Evolutionary conservation across 2,797 vertebrate species (phyloP), one percentile per base, ranked within the genome.

Genomic region (Cercopithecus neglectus): DNA sequence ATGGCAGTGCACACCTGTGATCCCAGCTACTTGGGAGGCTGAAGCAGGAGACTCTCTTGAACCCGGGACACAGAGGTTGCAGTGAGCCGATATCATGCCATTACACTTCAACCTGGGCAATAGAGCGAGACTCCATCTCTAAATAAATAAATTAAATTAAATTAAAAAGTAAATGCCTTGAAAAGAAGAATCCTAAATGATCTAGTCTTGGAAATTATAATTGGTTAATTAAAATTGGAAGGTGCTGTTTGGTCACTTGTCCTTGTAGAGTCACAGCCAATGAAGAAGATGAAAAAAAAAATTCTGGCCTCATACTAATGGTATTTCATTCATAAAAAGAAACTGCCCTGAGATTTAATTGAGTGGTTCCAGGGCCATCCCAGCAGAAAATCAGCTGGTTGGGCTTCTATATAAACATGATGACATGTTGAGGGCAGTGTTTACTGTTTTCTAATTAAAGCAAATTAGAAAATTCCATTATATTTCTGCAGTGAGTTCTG

Each of bases 321-420:
- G 95, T n/a, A 96, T 97, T 98, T 97, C 98, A 98, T 98, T 98
- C 98, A 98, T 94, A 97, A 98, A 98, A 98, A 95, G 83, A 90
- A 98, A 94, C 76, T 96, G 91, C 93, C 91, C 97, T 80, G 89
- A 86, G 75, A 96, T 72, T 95, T 94, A 97, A 96, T 84, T 96
- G 91, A 93, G 57, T 96, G 93, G 83, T 94, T 97, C 94, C 96
- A 96, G 91, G 89, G 16, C 82, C 53, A 89, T 94, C 95, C 95
- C 97, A 97, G 89, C 61, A 96, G 95, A 97, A 95, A 97, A 91
- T 94, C 94, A 95, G 92, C 92, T 96, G 97, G 94, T 97, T 96
- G 94, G 91, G 85, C 95, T 97, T 91, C 97, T 98, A 96, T 95
- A 64, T 96, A 98, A 98, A 98, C 97, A 98, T 9, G 91, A 96